phyloP scores from a whole-genome alignment of 2,113 vertebrate genomes.

The Engystomops pustulosus region DNA sequence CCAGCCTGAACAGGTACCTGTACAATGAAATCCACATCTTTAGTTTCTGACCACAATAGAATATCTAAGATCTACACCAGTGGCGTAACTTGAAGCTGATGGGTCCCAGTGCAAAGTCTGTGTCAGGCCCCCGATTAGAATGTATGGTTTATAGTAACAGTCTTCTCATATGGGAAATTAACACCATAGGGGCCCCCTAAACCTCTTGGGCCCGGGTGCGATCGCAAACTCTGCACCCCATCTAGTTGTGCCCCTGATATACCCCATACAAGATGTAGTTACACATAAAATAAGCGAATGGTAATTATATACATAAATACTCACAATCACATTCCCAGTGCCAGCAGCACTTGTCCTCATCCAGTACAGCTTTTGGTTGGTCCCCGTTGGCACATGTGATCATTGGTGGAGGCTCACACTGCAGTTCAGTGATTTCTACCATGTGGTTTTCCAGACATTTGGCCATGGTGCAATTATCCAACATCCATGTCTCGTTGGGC shows the following conservation, averaged over 20 bases:
- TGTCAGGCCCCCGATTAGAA: no score
- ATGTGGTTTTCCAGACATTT: constrained; percentile 66
- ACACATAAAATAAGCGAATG: neutral
- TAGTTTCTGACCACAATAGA: neutral
- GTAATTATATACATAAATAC: constrained; percentile 51
- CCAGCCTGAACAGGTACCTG: constrained; percentile 93
- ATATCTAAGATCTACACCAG: neutral
- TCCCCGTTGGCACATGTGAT: constrained; percentile 72
- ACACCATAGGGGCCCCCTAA: no score
- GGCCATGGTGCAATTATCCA: constrained; percentile 71
- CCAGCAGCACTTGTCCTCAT: constrained; percentile 73
- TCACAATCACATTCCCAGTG: constrained; percentile 83
- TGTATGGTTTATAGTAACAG: no score
- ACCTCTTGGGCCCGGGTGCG: no score
- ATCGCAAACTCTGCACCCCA: no score
- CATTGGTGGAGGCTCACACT: constrained; percentile 67
- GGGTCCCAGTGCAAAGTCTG: no score
- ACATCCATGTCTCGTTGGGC: constrained; percentile 69
- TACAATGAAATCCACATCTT: constrained; percentile 18
- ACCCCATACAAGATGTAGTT: no score
- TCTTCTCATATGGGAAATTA: no score
- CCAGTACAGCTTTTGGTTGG: constrained; percentile 67
- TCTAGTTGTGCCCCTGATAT: no score
- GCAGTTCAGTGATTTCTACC: constrained; percentile 57
- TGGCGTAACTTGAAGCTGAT: neutral